Percentiles rank a stretch among this genome's conserved stretches.
phyloP scores from a whole-genome alignment of 2,797 vertebrate species.

The Sorex maritimensis region DNA sequence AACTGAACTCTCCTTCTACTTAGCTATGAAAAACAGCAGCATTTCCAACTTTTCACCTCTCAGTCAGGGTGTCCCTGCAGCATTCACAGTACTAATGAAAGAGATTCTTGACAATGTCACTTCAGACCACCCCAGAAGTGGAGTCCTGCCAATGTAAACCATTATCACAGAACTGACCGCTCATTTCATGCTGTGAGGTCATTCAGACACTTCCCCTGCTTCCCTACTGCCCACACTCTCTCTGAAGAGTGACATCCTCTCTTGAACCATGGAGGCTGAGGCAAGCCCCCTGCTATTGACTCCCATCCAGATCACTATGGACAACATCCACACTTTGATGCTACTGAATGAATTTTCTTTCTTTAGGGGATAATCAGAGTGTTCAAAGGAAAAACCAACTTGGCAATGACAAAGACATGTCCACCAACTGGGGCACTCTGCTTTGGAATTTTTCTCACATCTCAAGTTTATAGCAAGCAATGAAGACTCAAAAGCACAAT shows the following conservation, averaged over 20 bases:
- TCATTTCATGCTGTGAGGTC: slow-evolving; percentile 70
- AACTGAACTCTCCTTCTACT: slow-evolving; percentile 79
- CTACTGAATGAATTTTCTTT: slow-evolving; percentile 78
- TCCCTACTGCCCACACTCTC: slow-evolving; percentile 73
- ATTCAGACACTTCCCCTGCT: slow-evolving; percentile 71
- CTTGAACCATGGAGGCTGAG: slow-evolving; percentile 84
- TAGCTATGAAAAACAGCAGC: slow-evolving; percentile 72
- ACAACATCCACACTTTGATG: slow-evolving; percentile 86
- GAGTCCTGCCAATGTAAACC: slow-evolving; percentile 82
- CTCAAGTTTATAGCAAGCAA: slow-evolving; percentile 54
- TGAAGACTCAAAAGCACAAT: slow-evolving; percentile 52
- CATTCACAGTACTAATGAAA: slow-evolving; percentile 80
- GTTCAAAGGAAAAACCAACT: slow-evolving; percentile 70
- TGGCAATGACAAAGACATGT: slow-evolving; percentile 72
- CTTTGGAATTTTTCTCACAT: slow-evolving; percentile 74
- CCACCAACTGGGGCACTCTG: background rate
- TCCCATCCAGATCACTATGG: slow-evolving; percentile 68
- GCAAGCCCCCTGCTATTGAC: slow-evolving; percentile 75
- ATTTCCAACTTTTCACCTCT: slow-evolving; percentile 88
- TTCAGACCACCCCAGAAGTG: slow-evolving; percentile 76
- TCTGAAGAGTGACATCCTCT: slow-evolving; percentile 82
- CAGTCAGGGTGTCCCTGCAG: slow-evolving; percentile 81
- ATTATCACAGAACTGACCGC: slow-evolving; percentile 58
- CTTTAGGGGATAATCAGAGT: slow-evolving; percentile 78
- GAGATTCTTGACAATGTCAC: slow-evolving; percentile 78